Conservation (phyloP, 2,888 invertebrate species). For the Aphidius colemani region DNA sequence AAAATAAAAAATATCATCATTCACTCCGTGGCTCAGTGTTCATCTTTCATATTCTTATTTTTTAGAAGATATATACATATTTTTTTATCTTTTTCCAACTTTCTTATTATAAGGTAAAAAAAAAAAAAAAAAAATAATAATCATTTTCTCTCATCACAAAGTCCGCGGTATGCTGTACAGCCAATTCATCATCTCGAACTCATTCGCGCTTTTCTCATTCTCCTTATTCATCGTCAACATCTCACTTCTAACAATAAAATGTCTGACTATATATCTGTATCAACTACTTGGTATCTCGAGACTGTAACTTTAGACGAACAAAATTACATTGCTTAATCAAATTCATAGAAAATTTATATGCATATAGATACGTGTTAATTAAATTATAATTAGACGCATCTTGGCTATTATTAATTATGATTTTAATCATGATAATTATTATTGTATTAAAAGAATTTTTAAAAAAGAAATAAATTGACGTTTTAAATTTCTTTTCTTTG, state of each 20-base stretch:
- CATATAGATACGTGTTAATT: slow-evolving; percentile 27
- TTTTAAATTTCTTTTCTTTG: background rate
- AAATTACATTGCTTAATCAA: slow-evolving; percentile 27
- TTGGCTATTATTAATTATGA: background rate
- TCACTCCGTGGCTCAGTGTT: slow-evolving; percentile 3
- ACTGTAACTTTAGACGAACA: slow-evolving; percentile 18
- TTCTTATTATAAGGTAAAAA: background rate
- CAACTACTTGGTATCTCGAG: slow-evolving; percentile 11
- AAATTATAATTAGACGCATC: slow-evolving; percentile 19
- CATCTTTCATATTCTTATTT: no score
- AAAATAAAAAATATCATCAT: background rate
- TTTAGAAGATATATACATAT: background rate
- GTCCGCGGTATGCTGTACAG: slow-evolving; percentile 10
- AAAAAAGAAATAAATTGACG: no score
- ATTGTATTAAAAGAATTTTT: no score
- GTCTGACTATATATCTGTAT: slow-evolving; percentile 3
- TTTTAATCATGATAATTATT: background rate
- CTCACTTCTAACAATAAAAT: slow-evolving; percentile 1
- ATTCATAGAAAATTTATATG: slow-evolving; percentile 28
- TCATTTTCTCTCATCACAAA: background rate
- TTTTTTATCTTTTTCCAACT: slow-evolving; percentile 4
- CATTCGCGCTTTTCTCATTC: slow-evolving; percentile 25
- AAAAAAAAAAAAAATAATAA: background rate
- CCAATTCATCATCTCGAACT: slow-evolving; percentile 29
- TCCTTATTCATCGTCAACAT: background rate